A percentile compares a stretch with the other conserved stretches of the same genome.
Conservation (phyloP, 2,888 invertebrate species). For the Thereva unica region DNA sequence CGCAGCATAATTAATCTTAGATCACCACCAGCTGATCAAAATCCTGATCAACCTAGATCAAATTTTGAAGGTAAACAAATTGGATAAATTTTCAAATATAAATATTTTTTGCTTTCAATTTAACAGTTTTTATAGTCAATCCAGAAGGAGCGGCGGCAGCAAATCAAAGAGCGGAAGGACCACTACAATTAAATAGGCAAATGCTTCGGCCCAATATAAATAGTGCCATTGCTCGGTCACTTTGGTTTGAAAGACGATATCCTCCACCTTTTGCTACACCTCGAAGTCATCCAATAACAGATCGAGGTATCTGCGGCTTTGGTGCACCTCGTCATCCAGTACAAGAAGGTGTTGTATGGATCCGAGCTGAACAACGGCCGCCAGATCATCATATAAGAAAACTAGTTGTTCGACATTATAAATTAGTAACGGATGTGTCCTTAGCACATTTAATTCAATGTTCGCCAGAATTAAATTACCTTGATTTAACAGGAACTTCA, state of each 20-base stretch:
- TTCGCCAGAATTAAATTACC: slow-evolving; percentile 62
- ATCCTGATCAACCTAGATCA: background rate
- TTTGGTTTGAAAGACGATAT: slow-evolving; percentile 39
- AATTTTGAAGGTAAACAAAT: slow-evolving; percentile 18
- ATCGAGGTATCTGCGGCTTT: slow-evolving; percentile 56
- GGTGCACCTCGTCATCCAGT: slow-evolving; percentile 53
- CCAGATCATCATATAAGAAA: slow-evolving; percentile 60
- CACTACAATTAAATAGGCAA: background rate
- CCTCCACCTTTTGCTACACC: slow-evolving; percentile 38
- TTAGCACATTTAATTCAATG: slow-evolving; percentile 65
- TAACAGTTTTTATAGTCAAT: background rate
- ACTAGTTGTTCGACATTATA: slow-evolving; percentile 64
- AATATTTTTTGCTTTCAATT: background rate
- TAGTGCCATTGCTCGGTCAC: slow-evolving; percentile 35
- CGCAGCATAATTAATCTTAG: slow-evolving; percentile 34
- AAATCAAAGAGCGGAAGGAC: too few relatives aligned
- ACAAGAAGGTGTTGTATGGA: slow-evolving; percentile 55
- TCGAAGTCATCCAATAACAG: slow-evolving; percentile 47
- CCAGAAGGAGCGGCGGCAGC: background rate
- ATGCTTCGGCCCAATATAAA: slow-evolving; percentile 25
- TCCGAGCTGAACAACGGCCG: slow-evolving; percentile 53
- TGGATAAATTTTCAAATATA: background rate
- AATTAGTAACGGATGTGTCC: slow-evolving; percentile 66
- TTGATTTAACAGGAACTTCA: slow-evolving; percentile 71
- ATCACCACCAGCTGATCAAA: background rate